Base-by-base conservation (phyloP, 2,888 invertebrate genomes). In the Cosmorhoe ocellata region DNA sequence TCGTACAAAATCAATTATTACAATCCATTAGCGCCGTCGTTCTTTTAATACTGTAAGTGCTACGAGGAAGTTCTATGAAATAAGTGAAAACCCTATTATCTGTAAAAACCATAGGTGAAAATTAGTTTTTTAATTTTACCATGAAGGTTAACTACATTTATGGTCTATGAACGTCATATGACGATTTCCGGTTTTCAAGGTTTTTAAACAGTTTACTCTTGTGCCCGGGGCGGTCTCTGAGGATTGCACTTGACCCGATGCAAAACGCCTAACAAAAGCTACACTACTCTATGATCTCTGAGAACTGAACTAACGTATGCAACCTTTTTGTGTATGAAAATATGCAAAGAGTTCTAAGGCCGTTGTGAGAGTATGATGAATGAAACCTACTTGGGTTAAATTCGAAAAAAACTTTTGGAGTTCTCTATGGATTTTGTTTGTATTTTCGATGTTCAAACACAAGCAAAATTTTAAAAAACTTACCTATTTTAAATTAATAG, bases 201-300 rank as follows among this genome's bases (percentile, higher is more conserved):
- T 24, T 24, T 24, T 7, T 24, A 24, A 4, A 24, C 2, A 7
- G 6, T 24, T 37, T 37, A 1, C 22, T 72, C 79, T 68, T 57
- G 64, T 59, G 41, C 47, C 39, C 28, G 39, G 26, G 69, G 81
- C 83, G 74, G 74, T 80, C 78, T 76, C 69, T 37, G 67, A 79
- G 77, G 74, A 80, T 77, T 79, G 78, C 76, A 77, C 81, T 86
- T 85, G 85, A 86, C 85, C 84, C 71, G 72, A 73, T 76, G 74
- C 69, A 77, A 81, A 83, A 78, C 74, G 72, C 57, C 62, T 69
- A 75, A 82, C 78, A 80, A 80, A 80, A 76, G 75, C 63, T 59
- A 64, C 71, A 65, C 64, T 62, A 64, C 62, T 51, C 61, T 53
- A 48, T 50, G 56, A 55, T 57, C 59, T 56, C n/a, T 55, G 45